Base-by-base conservation (phyloP, 2,797 vertebrate species). In the Neosilurus hyrtlii region DNA sequence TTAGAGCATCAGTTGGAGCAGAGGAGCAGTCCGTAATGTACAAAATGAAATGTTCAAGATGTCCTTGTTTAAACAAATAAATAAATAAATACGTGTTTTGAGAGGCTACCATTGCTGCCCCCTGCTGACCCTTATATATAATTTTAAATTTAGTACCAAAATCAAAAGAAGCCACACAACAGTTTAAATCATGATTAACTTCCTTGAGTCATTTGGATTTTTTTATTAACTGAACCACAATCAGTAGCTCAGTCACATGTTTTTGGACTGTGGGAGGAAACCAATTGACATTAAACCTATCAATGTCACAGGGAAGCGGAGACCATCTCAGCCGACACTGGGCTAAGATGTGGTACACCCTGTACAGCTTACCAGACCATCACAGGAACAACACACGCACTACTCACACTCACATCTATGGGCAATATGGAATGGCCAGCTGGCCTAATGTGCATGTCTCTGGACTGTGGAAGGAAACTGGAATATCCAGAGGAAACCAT, bases 21-120 rank as follows among this genome's bases (percentile, higher is more conserved):
- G 52, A 56, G 9, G 70, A 43, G 43, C 22, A 54, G 52, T 11
- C 52, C 54, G 20, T 57, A 74, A 35, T 11, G 4, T 35, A 22
- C 26, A 57, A 74, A 26, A 26, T 70, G 12, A 54, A 71, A 73
- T 12, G 26, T 30, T 74, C 26, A 74, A 57, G 52, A 57, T 57
- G 54, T 57, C 30, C 26, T 20, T 72, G 70, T 22, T 43, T 43
- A 57, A 56, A 20, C 2, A 57, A 11, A 30, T 24, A n/a, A 22
- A 15, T 43, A 35, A 35, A 67, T 67, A 35, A 35, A 22, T 43
- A 22, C n/a, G 52, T 35, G 24, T 30, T 74, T 57, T 22, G 9
- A 59, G 54, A 74, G 54, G 18, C 54, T 79, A 49, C n/a, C 62
- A 65, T 16, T 79, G 61, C 76, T 79, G 62, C 76, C 76, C 76